phyloP scores from a whole-genome alignment of 1,140 invertebrate genomes.

The Lordiphosa collinella region DNA sequence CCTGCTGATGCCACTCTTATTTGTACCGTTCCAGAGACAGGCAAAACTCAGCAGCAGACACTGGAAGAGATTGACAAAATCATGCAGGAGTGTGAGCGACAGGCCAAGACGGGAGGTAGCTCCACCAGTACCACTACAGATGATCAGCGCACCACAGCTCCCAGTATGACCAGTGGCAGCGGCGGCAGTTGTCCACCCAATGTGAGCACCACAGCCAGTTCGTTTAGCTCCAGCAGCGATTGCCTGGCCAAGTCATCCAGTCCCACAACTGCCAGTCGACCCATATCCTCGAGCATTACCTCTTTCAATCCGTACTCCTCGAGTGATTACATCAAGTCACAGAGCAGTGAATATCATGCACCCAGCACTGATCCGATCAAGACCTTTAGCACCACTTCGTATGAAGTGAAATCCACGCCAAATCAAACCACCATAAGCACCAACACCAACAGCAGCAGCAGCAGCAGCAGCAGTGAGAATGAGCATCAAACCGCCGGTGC shows the following conservation, averaged over 20 bases:
- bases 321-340: constrained; percentile 77
- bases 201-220: constrained; percentile 66
- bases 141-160: constrained; percentile 63
- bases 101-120: constrained; percentile 46
- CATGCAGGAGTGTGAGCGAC: constrained; percentile 76
- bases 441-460: constrained; percentile 44
- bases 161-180: constrained; percentile 56
- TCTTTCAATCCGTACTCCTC: constrained; percentile 78
- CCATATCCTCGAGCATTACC: constrained; percentile 75
- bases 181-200: constrained; percentile 30
- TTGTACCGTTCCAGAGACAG: constrained; percentile 71
- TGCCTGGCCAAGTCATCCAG: constrained; percentile 77
- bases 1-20: constrained; percentile 62
- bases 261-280: constrained; percentile 54
- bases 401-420: constrained; percentile 67
- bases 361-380: constrained; percentile 79
- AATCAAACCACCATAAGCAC: constrained; percentile 53
- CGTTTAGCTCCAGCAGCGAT: constrained; percentile 75
- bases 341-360: constrained; percentile 77
- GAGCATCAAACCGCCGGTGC: constrained; percentile 26
- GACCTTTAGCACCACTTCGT: constrained; percentile 79
- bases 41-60: constrained; percentile 21
- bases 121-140: constrained; percentile 29
- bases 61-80: constrained; percentile 77
- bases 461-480: constrained; percentile 32